Evolutionary conservation across 2,888 invertebrate genomes (phyloP).

Genomic region (Oscheius myriophilus): DNA sequence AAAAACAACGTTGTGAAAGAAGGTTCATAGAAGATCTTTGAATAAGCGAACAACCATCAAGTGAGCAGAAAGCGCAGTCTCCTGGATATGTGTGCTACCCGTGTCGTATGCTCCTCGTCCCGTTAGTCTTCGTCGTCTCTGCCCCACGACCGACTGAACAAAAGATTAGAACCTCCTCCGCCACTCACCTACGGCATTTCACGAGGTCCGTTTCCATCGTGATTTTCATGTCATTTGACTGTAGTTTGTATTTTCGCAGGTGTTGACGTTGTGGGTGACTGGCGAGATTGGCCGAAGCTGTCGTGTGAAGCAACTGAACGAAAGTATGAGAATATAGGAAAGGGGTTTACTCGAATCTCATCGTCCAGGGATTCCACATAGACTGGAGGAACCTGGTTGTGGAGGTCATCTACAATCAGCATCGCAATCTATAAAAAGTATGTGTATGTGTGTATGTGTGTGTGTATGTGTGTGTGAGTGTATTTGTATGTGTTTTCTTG

Average conservation of each 20-base stretch:
- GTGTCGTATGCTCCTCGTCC: too few relatives aligned
- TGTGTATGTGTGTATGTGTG: too few relatives aligned
- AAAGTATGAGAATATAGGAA: background rate
- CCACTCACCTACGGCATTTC: slow-evolving; percentile 18
- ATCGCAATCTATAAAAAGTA: slow-evolving; percentile 43
- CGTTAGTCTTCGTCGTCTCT: slow-evolving; percentile 17
- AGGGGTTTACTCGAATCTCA: slow-evolving; percentile 42
- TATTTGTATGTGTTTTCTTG: too few relatives aligned
- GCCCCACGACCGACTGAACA: slow-evolving; percentile 25
- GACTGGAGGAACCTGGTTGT: slow-evolving; percentile 62
- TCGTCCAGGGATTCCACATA: slow-evolving; percentile 60
- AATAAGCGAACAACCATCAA: too few relatives aligned
- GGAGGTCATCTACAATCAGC: slow-evolving; percentile 62
- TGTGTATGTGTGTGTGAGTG: too few relatives aligned
- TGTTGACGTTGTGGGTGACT: slow-evolving; percentile 62
- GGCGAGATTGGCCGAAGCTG: slow-evolving; percentile 50
- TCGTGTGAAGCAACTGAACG: slow-evolving; percentile 56
- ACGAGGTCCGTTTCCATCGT: slow-evolving; percentile 20
- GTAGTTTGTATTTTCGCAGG: slow-evolving; percentile 55
- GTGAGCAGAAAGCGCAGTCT: too few relatives aligned
- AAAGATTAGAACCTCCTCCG: too few relatives aligned
- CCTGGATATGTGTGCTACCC: too few relatives aligned
- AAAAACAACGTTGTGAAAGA: too few relatives aligned
- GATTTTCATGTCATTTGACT: slow-evolving; percentile 40
- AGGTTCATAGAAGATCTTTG: too few relatives aligned